Conservation (phyloP, 2,888 invertebrate genomes). For the Teleogryllus oceanicus region DNA sequence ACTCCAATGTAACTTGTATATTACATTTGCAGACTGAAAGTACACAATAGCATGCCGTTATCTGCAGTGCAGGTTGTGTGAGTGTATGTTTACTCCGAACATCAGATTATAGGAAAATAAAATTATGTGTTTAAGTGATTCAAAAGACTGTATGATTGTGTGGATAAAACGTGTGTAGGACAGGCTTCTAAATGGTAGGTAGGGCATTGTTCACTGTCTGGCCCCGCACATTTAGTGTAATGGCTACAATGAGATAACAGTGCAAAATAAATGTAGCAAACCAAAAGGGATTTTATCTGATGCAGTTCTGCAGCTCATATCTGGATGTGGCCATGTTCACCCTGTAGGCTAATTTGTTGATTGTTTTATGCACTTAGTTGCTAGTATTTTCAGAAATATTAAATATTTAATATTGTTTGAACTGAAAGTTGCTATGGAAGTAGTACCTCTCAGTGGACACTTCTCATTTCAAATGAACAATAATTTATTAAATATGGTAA, state of each 20-base stretch:
- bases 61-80: constrained; percentile 18
- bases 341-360: neutral
- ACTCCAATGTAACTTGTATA: constrained; percentile 2
- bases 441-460: neutral
- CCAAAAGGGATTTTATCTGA: neutral
- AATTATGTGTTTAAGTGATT: neutral
- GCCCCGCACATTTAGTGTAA: neutral
- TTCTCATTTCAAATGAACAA: neutral
- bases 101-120: constrained; percentile 3
- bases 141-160: constrained; percentile 6
- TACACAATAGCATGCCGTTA: neutral
- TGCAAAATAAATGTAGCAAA: neutral
- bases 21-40: constrained; percentile 2
- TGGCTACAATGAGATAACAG: constrained; percentile 18
- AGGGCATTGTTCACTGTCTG: constrained; percentile 18
- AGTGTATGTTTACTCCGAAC: neutral
- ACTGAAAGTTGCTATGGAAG: neutral
- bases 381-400: neutral
- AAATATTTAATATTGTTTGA: neutral
- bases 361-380: neutral
- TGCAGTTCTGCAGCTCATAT: neutral
- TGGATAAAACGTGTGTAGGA: neutral
- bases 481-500: constrained; percentile 4
- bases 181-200: constrained; percentile 9
- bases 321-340: constrained; percentile 5